phyloP scores from a whole-genome alignment of 2,888 invertebrate genomes.

The Allygus modestus region DNA sequence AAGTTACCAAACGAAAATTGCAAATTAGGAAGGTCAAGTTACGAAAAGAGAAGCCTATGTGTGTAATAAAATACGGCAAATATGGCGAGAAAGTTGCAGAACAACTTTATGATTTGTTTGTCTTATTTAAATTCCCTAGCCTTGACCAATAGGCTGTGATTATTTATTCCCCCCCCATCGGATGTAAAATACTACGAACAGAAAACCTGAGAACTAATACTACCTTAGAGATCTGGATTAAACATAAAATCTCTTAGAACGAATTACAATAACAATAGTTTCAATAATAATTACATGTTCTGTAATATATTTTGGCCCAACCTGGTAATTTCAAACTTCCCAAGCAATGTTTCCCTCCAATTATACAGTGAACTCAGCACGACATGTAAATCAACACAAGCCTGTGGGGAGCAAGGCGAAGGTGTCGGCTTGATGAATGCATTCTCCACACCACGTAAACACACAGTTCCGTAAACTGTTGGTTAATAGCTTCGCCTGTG shows the following conservation, averaged over 20 bases:
- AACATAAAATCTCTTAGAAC: too few species aligned
- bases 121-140: background rate
- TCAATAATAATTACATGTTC: background rate
- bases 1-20: too few species aligned
- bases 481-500: constrained; percentile 1
- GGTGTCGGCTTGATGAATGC: constrained; percentile 6
- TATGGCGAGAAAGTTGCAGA: background rate
- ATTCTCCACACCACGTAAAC: background rate
- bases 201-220: too few species aligned
- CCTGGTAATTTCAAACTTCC: background rate
- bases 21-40: too few species aligned
- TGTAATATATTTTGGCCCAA: too few species aligned
- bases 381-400: background rate
- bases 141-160: background rate
- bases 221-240: too few species aligned
- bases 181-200: background rate
- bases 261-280: too few species aligned
- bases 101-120: constrained; percentile 19
- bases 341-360: background rate
- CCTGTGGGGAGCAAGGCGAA: background rate
- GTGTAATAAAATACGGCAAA: background rate
- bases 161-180: background rate
- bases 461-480: constrained; percentile 1
- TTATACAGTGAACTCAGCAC: background rate
- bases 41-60: too few species aligned